Evolutionary conservation across 2,888 invertebrate genomes (phyloP).

Genomic region (Smittia sp.): DNA sequence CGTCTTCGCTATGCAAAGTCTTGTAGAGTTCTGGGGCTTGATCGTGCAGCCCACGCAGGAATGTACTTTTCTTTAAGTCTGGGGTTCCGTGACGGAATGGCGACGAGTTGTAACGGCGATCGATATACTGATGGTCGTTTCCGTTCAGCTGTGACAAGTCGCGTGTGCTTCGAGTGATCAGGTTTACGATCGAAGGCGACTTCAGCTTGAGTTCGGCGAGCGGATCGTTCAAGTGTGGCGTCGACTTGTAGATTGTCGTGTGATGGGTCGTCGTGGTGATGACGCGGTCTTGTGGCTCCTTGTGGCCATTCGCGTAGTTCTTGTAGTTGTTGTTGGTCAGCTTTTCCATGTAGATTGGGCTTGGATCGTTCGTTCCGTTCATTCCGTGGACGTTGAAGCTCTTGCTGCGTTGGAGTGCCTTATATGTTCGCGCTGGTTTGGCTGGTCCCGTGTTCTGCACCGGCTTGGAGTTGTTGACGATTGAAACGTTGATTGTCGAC

Average conservation of each 20-base stretch:
- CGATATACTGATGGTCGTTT: conserved; percentile 45
- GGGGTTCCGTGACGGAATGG: conserved; percentile 51
- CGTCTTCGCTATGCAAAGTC: conserved; percentile 66
- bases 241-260: conserved; percentile 66
- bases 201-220: conserved; percentile 62
- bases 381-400: conserved; percentile 78
- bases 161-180: conserved; percentile 78
- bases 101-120: conserved; percentile 43
- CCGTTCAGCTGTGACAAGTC: conserved; percentile 65
- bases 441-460: conserved; percentile 59
- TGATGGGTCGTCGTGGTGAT: conserved; percentile 53
- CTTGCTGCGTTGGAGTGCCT: conserved; percentile 75
- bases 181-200: conserved; percentile 82
- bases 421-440: conserved; percentile 77
- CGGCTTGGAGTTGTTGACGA: conserved; percentile 56
- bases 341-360: conserved; percentile 53
- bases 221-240: conserved; percentile 69
- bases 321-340: conserved; percentile 47
- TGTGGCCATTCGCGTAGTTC: conserved; percentile 43
- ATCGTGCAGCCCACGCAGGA: conserved; percentile 66
- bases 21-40: conserved; percentile 71
- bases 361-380: conserved; percentile 54
- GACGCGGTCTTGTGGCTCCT: conserved; percentile 54
- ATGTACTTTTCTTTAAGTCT: conserved; percentile 63
- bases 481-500: conserved; percentile 67